phyloP scores from a whole-genome alignment of 2,797 vertebrate genomes.

The Artibeus jamaicensis region DNA sequence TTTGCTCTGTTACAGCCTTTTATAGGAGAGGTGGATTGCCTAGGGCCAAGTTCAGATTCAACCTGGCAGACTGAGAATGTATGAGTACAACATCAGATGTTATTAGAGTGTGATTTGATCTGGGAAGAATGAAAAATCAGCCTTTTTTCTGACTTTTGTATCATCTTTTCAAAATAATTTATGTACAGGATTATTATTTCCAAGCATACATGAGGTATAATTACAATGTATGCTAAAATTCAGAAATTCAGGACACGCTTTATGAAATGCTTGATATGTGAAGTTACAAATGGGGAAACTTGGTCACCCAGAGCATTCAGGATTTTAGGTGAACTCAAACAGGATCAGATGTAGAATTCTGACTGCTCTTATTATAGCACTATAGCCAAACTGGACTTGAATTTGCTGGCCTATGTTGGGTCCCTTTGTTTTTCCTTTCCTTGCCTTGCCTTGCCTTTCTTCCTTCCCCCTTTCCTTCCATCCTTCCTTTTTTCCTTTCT shows the following conservation, averaged over 20 bases:
- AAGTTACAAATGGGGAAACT: slow-evolving; percentile 24
- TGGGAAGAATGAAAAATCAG: not conserved
- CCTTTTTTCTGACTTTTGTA: slow-evolving; percentile 28
- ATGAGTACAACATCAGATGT: not conserved
- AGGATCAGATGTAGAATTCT: not conserved
- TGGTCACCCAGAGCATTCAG: not conserved
- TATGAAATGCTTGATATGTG: slow-evolving; percentile 34
- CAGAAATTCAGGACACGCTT: slow-evolving; percentile 13
- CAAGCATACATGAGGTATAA: slow-evolving; percentile 28
- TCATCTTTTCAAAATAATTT: slow-evolving; percentile 55
- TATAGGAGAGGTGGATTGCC: not conserved
- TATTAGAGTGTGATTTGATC: not conserved
- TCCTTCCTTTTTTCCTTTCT: not conserved
- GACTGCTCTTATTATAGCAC: not conserved
- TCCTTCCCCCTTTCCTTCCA: accelerated
- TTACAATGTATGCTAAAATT: slow-evolving; percentile 36
- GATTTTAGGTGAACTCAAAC: not conserved
- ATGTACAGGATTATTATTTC: slow-evolving; percentile 39
- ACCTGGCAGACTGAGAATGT: slow-evolving; percentile 31
- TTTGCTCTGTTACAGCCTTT: slow-evolving; percentile 21
- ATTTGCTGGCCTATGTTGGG: not conserved
- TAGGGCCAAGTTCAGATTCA: slow-evolving; percentile 19
- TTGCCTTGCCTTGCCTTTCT: not conserved
- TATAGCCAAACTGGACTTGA: not conserved
- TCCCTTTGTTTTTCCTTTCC: not conserved